Conservation (phyloP, 2,888 invertebrate genomes). For the Drosophila formosana region DNA sequence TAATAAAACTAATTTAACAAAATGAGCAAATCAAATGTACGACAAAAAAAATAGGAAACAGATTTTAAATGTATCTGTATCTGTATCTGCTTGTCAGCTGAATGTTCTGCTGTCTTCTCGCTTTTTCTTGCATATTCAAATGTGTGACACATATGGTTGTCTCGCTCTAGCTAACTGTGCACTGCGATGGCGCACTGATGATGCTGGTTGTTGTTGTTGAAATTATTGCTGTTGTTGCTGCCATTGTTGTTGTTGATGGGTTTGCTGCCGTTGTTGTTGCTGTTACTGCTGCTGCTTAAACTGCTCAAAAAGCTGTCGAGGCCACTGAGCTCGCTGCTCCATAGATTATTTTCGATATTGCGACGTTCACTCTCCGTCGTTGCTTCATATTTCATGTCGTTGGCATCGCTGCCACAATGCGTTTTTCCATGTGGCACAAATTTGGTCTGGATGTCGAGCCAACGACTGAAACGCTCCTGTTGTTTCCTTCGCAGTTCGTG, state of each 20-base stretch:
- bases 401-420: slow-evolving; percentile 59
- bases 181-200: slow-evolving; percentile 60
- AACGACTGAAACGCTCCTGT: slow-evolving; percentile 86
- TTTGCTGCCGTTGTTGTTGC: slow-evolving; percentile 37
- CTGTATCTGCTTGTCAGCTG: slow-evolving; percentile 25
- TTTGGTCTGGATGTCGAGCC: slow-evolving; percentile 85
- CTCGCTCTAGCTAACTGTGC: slow-evolving; percentile 63
- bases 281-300: slow-evolving; percentile 82
- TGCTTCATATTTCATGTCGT: slow-evolving; percentile 34
- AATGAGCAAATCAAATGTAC: slow-evolving; percentile 34
- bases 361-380: slow-evolving; percentile 59
- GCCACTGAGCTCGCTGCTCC: slow-evolving; percentile 86
- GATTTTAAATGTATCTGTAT: slow-evolving; percentile 13
- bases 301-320: slow-evolving; percentile 87
- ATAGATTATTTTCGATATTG: slow-evolving; percentile 80
- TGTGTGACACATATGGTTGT: slow-evolving; percentile 49
- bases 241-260: slow-evolving; percentile 27
- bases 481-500: slow-evolving; percentile 87
- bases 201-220: slow-evolving; percentile 38
- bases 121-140: slow-evolving; percentile 31
- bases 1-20: slow-evolving; percentile 82
- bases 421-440: slow-evolving; percentile 72
- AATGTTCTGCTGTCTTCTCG: slow-evolving; percentile 13
- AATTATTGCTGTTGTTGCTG: slow-evolving; percentile 36
- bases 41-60: slow-evolving; percentile 42